Conservation (phyloP, 2,888 invertebrate genomes). For the Drosophila peninsularis region DNA sequence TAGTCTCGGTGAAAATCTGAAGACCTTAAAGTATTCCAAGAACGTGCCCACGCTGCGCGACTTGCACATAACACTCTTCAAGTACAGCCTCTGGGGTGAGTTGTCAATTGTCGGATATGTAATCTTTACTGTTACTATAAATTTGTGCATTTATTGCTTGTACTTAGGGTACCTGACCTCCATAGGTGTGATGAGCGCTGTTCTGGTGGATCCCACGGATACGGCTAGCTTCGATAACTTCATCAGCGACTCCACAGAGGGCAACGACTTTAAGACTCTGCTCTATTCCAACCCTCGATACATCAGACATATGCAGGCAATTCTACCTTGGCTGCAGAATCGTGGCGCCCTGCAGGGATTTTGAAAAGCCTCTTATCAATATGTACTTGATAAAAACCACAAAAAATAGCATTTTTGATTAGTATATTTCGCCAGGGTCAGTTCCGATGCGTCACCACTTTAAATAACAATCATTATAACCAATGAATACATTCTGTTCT, state of each 20-base stretch:
- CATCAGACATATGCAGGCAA: slow-evolving; percentile 62
- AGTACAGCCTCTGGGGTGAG: slow-evolving; percentile 72
- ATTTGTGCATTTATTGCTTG: background rate
- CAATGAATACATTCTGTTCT: background rate
- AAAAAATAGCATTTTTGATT: background rate
- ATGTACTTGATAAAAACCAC: background rate
- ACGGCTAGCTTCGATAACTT: slow-evolving; percentile 58
- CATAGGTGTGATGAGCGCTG: slow-evolving; percentile 61
- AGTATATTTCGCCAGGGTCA: background rate
- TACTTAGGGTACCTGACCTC: slow-evolving; percentile 50
- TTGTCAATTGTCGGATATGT: background rate
- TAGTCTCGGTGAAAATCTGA: slow-evolving; percentile 67
- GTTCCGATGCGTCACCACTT: background rate
- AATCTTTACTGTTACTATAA: background rate
- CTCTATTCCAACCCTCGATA: slow-evolving; percentile 69
- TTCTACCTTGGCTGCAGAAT: slow-evolving; percentile 77
- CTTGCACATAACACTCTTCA: slow-evolving; percentile 68
- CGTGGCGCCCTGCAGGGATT: slow-evolving; percentile 67
- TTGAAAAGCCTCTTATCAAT: background rate
- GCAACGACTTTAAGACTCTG: slow-evolving; percentile 44
- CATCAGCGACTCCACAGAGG: slow-evolving; percentile 40
- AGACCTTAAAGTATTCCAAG: slow-evolving; percentile 72
- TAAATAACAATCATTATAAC: background rate
- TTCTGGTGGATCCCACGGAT: slow-evolving; percentile 61
- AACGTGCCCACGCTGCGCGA: slow-evolving; percentile 72